Conservation (phyloP, 2,797 vertebrate species). For the Acrossocheilus fasciatus region DNA sequence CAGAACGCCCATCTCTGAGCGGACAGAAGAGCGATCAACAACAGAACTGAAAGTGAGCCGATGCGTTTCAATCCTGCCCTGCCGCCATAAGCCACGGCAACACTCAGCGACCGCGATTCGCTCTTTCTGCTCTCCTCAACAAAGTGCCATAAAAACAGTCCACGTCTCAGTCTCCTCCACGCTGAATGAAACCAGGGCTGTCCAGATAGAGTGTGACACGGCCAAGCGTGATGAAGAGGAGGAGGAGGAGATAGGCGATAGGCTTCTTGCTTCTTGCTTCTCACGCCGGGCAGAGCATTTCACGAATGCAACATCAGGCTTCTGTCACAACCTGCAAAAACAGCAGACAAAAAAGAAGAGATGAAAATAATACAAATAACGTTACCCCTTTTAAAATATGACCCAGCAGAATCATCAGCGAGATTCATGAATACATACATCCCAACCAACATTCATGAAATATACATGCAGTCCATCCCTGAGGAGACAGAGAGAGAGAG, state of each 20-base stretch:
- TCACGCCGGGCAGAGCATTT: slow-evolving; percentile 52
- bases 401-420: background rate
- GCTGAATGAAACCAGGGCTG: background rate
- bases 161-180: slow-evolving; percentile 29
- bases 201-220: slow-evolving; percentile 9
- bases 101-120: background rate
- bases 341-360: slow-evolving; percentile 60
- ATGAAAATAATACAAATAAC: background rate
- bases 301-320: slow-evolving; percentile 66
- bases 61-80: slow-evolving; percentile 33
- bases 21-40: slow-evolving; percentile 21
- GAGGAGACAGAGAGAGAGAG: slow-evolving; percentile 19
- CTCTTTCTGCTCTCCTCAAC: slow-evolving; percentile 32
- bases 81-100: slow-evolving; percentile 38
- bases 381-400: background rate
- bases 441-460: slow-evolving; percentile 41
- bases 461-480: slow-evolving; percentile 36
- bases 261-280: slow-evolving; percentile 49
- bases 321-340: slow-evolving; percentile 82
- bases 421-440: background rate
- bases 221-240: slow-evolving; percentile 24
- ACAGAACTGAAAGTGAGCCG: slow-evolving; percentile 26
- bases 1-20: slow-evolving; percentile 78
- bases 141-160: slow-evolving; percentile 16
- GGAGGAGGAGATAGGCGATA: background rate